phyloP scores from a whole-genome alignment of 1,140 invertebrate genomes.

The Anastatus disparis region DNA sequence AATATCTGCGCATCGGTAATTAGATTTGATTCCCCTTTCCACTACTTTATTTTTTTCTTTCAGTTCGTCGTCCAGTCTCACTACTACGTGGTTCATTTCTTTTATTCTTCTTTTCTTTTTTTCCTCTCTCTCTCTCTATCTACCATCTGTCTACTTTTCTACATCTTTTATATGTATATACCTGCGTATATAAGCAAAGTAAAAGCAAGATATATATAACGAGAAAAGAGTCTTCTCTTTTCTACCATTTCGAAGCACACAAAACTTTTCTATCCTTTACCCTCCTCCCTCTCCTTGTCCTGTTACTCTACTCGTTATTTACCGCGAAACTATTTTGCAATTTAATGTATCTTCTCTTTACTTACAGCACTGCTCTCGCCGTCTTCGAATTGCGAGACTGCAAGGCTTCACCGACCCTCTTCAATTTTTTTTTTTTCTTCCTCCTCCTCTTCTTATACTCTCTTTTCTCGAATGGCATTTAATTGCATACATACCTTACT shows the following conservation, averaged over 20 bases:
- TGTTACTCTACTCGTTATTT: too few species aligned
- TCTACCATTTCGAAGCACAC: conserved; percentile 42
- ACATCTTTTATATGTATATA: too few species aligned
- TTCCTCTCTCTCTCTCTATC: too few species aligned
- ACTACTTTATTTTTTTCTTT: too few species aligned
- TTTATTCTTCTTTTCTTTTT: too few species aligned
- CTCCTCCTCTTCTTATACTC: neutral
- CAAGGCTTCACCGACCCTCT: too few species aligned
- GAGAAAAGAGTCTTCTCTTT: conserved; percentile 30
- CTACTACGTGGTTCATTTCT: conserved; percentile 11
- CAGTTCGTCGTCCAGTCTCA: neutral
- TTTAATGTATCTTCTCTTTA: conserved; percentile 46
- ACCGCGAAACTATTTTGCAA: conserved; percentile 56
- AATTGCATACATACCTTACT: conserved; percentile 41
- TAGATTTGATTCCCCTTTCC: conserved; percentile 55
- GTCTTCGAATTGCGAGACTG: neutral
- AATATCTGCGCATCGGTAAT: conserved; percentile 61
- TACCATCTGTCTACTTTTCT: conserved; percentile 16
- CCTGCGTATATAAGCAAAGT: conserved; percentile 1
- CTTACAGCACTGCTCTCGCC: neutral
- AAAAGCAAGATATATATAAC: conserved; percentile 23
- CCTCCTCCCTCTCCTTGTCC: too few species aligned
- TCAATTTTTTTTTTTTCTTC: too few species aligned
- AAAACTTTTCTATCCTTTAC: conserved; percentile 49
- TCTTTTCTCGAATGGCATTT: conserved; percentile 31